Percentiles rank a stretch among this genome's conserved stretches.
phyloP scores from a whole-genome alignment of 1,140 invertebrate species.

The Kradibia gibbosae region DNA sequence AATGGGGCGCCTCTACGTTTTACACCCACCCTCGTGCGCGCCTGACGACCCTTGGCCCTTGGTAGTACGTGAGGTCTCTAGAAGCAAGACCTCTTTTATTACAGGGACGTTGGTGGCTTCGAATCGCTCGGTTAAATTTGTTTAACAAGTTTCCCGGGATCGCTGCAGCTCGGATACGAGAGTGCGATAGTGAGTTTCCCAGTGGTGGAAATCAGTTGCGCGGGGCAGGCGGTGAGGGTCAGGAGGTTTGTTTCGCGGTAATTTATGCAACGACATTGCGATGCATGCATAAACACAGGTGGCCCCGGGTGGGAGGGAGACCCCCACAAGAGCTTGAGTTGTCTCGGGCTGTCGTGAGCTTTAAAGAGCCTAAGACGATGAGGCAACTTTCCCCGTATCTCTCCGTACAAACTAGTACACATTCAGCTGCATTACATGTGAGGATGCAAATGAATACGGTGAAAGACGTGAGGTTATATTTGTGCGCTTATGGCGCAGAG shows the following conservation, averaged over 20 bases:
- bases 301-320: not conserved
- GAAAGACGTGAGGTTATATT: not conserved
- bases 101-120: slow-evolving; percentile 7
- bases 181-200: not conserved
- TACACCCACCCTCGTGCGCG: not conserved
- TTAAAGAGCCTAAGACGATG: slow-evolving; percentile 44
- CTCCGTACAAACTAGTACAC: not conserved
- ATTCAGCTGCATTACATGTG: not conserved
- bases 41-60: not conserved
- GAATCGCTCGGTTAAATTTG: slow-evolving; percentile 56
- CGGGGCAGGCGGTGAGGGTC: too few species aligned
- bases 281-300: slow-evolving; percentile 45
- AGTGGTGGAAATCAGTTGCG: not conserved
- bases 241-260: slow-evolving; percentile 15
- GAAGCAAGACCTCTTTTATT: slow-evolving; percentile 51
- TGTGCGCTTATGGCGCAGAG: not conserved
- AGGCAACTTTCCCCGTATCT: slow-evolving; percentile 11
- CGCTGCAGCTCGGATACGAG: not conserved
- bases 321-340: slow-evolving; percentile 1
- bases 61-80: not conserved
- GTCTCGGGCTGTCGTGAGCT: not conserved
- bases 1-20: slow-evolving; percentile 12
- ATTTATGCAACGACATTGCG: slow-evolving; percentile 49
- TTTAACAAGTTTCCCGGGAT: slow-evolving; percentile 54
- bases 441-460: not conserved